These are phyloP conservation scores for Actias luna DNA, from an alignment of 2,888 invertebrate genomes.

Conservation along the genomic window DNA sequence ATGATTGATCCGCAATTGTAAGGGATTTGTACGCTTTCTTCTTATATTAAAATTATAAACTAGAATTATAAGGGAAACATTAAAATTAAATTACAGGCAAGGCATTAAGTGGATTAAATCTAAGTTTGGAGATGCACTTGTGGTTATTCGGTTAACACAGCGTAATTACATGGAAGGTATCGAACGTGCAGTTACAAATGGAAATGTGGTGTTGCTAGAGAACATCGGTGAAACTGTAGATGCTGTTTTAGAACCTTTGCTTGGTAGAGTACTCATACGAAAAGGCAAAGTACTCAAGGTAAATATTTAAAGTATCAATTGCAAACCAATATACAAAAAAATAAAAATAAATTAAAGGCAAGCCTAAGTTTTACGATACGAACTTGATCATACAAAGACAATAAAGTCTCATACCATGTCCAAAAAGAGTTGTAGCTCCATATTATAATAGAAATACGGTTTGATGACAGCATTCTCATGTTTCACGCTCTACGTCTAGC, in stretches of 20 bases:
- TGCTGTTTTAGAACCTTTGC: conserved; percentile 93
- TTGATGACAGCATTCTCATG: not conserved
- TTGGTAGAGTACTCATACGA: conserved; percentile 93
- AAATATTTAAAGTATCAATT: not conserved
- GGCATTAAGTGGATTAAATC: conserved; percentile 97
- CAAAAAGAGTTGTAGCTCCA: not conserved
- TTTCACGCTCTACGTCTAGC: not conserved
- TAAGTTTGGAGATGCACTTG: conserved; percentile 88
- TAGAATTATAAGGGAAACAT: not conserved
- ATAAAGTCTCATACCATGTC: not conserved
- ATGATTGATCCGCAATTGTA: conserved; percentile 96
- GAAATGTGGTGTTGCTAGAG: conserved; percentile 90
- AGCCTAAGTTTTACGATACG: not conserved
- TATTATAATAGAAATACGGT: not conserved
- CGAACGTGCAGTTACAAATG: conserved; percentile 88
- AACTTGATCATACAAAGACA: too few relatives aligned
- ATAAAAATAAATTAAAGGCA: not conserved
- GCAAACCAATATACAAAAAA: not conserved
- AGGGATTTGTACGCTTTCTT: conserved; percentile 32
- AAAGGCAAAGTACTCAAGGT: conserved; percentile 89
- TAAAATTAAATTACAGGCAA: conserved; percentile 76
- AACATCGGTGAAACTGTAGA: conserved; percentile 95
- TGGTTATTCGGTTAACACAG: conserved; percentile 89
- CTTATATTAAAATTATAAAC: not conserved
- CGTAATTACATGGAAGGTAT: conserved; percentile 92